Evolutionary conservation across 92 coral and sea anemone genomes (phyloP), one percentile per base, ranked within the genome.

Genomic region (Virgularia gustaviana): DNA sequence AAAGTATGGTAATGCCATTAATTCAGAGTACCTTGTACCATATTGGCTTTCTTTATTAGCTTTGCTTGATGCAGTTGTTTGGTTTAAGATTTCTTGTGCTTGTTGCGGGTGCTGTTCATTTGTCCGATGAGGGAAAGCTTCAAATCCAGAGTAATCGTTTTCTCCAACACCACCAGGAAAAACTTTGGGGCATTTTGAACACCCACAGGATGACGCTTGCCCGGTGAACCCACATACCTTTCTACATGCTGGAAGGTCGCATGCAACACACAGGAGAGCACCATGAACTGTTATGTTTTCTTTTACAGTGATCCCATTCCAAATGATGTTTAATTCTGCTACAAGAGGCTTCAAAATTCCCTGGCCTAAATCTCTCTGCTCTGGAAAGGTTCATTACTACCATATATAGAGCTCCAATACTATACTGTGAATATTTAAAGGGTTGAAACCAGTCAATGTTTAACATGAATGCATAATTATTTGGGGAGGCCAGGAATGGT

Each of bases 361-460:
- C 94, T 3, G 74, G 80, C 38, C 81, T 80, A 59, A 72, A 85
- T 20, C 95, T 65, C 23, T 65, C 77, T 13, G 75, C 20, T 20
- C 95, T 63, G 19, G 89, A 87, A 10, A 88, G 70, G 25, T 88
- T 88, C 73, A 88, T 74, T 19, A 87, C 36, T 6, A 78, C 86
- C 72, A 85, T 67, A 36, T 82, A 85, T 9, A 88, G 55, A 0
- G 82, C 90, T 1, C 96, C 86, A 10, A 86, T 82, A 75, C 85
- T 81, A 36, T 85, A 65, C 0, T 38, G 9, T 0, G 78, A 71
- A 33, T 83, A 79, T 36, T 81, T 75, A 57, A 79, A 78, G 32
- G 90, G 88, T 53, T 86, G 89, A 37, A 87, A 87, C 82, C 83
- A 83, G 39, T 83, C 88, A 9, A 86, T 79, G 38, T 78, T 66